phyloP scores from a whole-genome alignment of 2,797 vertebrate species.

The Oceanodroma leucorhoa region DNA sequence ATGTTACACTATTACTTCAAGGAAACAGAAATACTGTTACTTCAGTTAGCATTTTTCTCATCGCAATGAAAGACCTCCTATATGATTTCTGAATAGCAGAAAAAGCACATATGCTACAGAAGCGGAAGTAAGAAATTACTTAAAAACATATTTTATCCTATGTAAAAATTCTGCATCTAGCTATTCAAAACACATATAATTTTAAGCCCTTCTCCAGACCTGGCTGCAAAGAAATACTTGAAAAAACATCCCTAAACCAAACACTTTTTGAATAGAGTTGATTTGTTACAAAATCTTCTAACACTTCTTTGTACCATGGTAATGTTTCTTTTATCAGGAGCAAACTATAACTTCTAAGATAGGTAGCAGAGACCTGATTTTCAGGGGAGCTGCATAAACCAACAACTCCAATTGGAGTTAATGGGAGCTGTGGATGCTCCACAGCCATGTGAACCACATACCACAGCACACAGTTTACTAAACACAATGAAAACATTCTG shows the following conservation, averaged over 20 bases:
- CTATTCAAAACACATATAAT: background rate
- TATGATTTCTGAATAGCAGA: background rate
- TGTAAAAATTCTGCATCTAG: background rate
- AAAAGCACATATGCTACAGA: background rate
- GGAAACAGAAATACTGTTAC: background rate
- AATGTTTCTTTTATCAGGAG: background rate
- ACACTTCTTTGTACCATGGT: background rate
- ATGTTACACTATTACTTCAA: background rate
- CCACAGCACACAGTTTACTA: background rate
- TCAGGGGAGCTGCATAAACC: background rate
- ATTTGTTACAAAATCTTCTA: background rate
- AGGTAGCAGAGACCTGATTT: background rate
- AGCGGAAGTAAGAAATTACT: background rate
- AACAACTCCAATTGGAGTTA: background rate
- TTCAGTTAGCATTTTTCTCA: background rate
- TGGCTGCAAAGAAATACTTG: background rate
- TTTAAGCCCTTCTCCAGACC: background rate
- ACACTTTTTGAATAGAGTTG: background rate
- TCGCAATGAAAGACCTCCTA: background rate
- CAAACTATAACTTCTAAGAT: background rate
- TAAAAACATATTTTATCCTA: background rate
- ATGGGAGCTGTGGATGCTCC: background rate
- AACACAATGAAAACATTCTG: constrained; percentile 28
- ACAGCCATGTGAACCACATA: background rate
- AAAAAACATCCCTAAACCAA: background rate